Base-by-base conservation (phyloP, 2,113 vertebrate genomes). In the Microcebus murinus region DNA sequence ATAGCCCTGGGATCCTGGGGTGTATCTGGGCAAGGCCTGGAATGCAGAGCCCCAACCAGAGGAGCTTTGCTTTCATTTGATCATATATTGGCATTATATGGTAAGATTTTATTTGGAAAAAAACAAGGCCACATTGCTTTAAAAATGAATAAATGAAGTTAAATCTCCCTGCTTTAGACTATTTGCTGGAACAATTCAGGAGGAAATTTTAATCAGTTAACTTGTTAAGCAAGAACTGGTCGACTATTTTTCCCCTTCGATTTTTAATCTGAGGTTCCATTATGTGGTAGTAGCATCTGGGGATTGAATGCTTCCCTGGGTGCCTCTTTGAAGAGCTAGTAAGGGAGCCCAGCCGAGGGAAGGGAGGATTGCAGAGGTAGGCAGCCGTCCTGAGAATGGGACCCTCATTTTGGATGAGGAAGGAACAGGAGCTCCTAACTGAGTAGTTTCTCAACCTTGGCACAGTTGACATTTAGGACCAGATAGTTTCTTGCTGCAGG, bases 351-450 rank as follows among this genome's bases (percentile, higher is more conserved):
- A 11, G 9, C 2, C 3, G 27, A 42, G 21, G 48, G 45, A 27
- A 15, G 65, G 11, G 45, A 5, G 3, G 14, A 21, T 0, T 12
- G 45, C 25, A 17, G 42, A 21, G 39, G 20, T 1, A 13, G 27
- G 23, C 17, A 90, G 80, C 25, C 1, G 23, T 50, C 34, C 59
- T 14, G 9, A 52, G 61, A 13, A 8, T 0, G 4, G 70, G 42
- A n/a, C 23, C 14, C 61, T 45, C 50, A 34, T 61, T 52, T n/a
- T 65, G 55, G 52, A 34, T 9, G 31, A 77, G 20, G 73, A 39
- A 15, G 39, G 31, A 36, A 39, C 14, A 76, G 6, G 2, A 63
- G 4, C 39, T 80, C 65, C 76, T 59, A n/a, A 29, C 36, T 50
- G 14, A 6, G 9, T 0, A 39, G 0, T 36, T 79, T 55, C 57